Conservation (phyloP, 2,113 vertebrate genomes). For the Nannobrachium achirus region DNA sequence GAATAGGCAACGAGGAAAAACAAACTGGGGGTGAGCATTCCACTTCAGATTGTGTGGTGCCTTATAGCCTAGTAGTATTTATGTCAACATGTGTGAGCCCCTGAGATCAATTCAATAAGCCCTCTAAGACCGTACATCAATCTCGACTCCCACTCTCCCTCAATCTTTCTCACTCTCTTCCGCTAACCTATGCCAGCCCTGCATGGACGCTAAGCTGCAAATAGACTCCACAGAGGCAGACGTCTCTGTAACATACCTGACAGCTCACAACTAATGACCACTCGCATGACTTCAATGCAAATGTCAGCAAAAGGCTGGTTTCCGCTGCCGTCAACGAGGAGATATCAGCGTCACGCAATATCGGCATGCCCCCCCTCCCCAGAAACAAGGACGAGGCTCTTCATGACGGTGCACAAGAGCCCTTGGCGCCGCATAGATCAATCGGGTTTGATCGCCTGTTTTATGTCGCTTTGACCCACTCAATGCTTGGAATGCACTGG, state of each 20-base stretch:
- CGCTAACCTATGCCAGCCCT: background rate
- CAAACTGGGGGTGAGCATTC: too few relatives aligned
- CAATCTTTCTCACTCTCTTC: background rate
- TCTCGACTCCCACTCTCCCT: background rate
- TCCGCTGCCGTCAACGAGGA: slow-evolving; percentile 16
- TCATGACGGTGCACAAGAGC: background rate
- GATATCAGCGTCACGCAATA: slow-evolving; percentile 10
- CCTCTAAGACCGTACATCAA: background rate
- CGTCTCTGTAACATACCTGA: slow-evolving; percentile 11
- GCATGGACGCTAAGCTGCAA: background rate
- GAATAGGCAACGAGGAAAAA: too few relatives aligned
- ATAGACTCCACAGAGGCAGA: slow-evolving; percentile 2
- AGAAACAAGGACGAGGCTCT: background rate
- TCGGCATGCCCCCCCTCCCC: background rate
- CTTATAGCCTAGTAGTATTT: background rate
- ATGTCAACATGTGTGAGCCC: background rate
- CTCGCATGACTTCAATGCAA: background rate
- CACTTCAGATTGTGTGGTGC: too few relatives aligned
- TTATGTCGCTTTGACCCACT: slow-evolving; percentile 35
- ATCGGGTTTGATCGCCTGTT: slow-evolving; percentile 41
- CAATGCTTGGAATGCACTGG: background rate
- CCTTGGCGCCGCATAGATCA: slow-evolving; percentile 29
- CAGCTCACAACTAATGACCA: slow-evolving; percentile 29
- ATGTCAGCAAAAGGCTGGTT: slow-evolving; percentile 4
- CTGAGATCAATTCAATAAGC: background rate